Percentiles rank a stretch among this genome's conserved stretches.
Conservation (phyloP, 1,140 invertebrate species). For the Drosophila leontia region DNA sequence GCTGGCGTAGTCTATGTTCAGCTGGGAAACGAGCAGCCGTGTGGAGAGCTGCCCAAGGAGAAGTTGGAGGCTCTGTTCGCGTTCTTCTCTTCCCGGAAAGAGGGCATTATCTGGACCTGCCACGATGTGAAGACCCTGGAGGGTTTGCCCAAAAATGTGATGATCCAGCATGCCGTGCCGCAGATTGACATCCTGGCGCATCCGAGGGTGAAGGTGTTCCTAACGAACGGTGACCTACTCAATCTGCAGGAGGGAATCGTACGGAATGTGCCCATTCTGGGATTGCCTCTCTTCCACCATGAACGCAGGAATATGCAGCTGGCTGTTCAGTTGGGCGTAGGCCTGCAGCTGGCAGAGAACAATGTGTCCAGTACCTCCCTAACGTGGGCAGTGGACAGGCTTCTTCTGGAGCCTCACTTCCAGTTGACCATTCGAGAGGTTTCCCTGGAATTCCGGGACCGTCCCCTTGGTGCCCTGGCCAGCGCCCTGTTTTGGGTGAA, state of each 20-base stretch:
- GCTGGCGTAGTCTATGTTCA: conserved; percentile 87
- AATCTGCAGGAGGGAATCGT: conserved; percentile 86
- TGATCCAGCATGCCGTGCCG: conserved; percentile 86
- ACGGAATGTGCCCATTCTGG: conserved; percentile 86
- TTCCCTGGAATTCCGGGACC: conserved; percentile 86
- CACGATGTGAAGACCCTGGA: conserved; percentile 81
- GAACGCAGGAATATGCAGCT: conserved; percentile 83
- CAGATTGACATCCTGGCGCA: conserved; percentile 87
- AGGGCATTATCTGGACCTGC: conserved; percentile 86
- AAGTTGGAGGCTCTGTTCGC: conserved; percentile 80
- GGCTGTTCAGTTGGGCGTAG: conserved; percentile 67
- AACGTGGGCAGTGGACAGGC: conserved; percentile 67
- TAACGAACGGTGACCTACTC: conserved; percentile 87
- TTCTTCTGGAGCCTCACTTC: conserved; percentile 59
- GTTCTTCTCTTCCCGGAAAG: conserved; percentile 85
- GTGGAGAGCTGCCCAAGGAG: conserved; percentile 67
- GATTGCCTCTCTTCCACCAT: conserved; percentile 85
- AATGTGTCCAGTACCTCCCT: conserved; percentile 71
- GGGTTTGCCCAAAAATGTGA: conserved; percentile 85
- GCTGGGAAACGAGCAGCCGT: conserved; percentile 81
- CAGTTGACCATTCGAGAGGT: conserved; percentile 84
- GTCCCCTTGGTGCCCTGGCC: conserved; percentile 86
- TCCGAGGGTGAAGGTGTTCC: conserved; percentile 84
- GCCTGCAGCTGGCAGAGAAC: conserved; percentile 50
- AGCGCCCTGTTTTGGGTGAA: conserved; percentile 88